Conservation (phyloP, 2,797 vertebrate genomes). For the Hydrolagus colliei region DNA sequence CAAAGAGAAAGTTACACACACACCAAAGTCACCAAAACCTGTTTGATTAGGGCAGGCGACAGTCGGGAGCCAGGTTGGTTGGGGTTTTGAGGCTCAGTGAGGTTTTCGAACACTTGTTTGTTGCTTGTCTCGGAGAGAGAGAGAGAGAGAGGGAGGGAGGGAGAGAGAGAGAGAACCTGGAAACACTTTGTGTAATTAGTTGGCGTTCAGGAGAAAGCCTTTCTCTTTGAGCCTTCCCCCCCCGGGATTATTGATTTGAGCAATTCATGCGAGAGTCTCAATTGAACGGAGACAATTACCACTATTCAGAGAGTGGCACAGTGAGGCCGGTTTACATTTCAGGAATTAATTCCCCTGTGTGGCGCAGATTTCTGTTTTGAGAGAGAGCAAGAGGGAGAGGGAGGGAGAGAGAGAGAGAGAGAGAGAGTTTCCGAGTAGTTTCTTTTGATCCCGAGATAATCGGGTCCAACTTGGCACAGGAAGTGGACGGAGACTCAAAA, state of each 20-base stretch:
- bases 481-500: background rate
- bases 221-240: background rate
- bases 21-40: background rate
- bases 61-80: background rate
- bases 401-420: too few relatives aligned
- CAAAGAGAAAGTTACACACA: background rate
- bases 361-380: background rate
- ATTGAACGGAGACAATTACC: conserved; percentile 4
- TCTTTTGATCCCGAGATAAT: background rate
- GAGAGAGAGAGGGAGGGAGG: too few relatives aligned
- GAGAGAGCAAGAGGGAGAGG: too few relatives aligned
- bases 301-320: background rate
- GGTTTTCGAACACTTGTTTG: background rate
- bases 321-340: background rate
- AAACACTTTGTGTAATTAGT: conserved; percentile 23
- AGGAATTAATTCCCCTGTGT: background rate
- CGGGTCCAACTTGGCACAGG: background rate
- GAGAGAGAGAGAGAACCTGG: background rate
- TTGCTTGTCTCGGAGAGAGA: background rate
- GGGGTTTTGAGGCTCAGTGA: background rate
- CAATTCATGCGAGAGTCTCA: conserved; percentile 15
- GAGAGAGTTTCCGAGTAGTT: conserved; percentile 4
- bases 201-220: background rate
- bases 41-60: background rate
- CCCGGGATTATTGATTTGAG: background rate